Evolutionary conservation across 64 coral and sea anemone species (phyloP).

Genomic region (Catalaphyllia jardinei): DNA sequence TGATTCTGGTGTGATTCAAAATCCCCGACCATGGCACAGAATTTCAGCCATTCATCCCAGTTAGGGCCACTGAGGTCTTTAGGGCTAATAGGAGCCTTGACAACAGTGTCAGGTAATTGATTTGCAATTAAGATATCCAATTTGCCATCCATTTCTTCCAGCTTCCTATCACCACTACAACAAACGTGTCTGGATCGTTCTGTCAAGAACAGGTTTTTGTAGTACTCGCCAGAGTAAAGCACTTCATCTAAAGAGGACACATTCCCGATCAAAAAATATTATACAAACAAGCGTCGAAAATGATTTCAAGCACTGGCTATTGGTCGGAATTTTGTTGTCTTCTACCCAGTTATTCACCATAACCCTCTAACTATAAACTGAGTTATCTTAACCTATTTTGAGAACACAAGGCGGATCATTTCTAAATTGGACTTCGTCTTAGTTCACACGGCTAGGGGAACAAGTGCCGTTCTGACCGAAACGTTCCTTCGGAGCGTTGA

Average conservation of each 20-base stretch:
- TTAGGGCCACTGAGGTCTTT: conserved; percentile 49
- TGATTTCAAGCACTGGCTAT: too few relatives aligned
- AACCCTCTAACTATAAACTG: too few relatives aligned
- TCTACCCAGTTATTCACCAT: too few relatives aligned
- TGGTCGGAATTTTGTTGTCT: too few relatives aligned
- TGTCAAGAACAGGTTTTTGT: conserved; percentile 28
- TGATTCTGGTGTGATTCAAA: conserved; percentile 69
- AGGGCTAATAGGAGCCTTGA: not conserved
- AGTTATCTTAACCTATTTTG: too few relatives aligned
- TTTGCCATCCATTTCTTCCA: not conserved
- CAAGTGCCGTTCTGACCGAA: too few relatives aligned
- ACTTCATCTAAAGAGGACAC: conserved; percentile 8
- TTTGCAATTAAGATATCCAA: not conserved
- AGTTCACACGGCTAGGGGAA: too few relatives aligned
- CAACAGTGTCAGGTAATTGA: not conserved
- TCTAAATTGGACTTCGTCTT: too few relatives aligned
- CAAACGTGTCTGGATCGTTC: not conserved
- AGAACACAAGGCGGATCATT: too few relatives aligned
- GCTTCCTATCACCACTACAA: not conserved
- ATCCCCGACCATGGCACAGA: conserved; percentile 59
- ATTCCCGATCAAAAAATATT: too few relatives aligned
- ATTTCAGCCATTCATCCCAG: conserved; percentile 76
- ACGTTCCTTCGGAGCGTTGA: too few relatives aligned
- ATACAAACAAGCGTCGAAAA: too few relatives aligned
- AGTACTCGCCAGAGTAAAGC: conserved; percentile 6